These are phyloP conservation scores for Mayetiola destructor DNA, from an alignment of 2,888 invertebrate genomes.

Conservation along the genomic window DNA sequence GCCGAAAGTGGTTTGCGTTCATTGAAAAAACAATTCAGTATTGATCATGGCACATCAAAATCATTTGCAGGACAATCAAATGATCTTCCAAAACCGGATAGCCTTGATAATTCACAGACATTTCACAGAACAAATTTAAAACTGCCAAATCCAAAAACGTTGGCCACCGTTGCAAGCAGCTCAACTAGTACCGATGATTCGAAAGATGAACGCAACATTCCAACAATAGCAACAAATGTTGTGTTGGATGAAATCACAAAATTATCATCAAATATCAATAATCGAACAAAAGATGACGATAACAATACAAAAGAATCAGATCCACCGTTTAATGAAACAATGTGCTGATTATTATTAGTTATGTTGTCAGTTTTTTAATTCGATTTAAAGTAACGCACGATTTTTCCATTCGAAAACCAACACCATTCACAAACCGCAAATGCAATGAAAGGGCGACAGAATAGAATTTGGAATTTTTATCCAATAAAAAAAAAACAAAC, in stretches of 20 bases:
- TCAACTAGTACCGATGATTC: slow-evolving; percentile 36
- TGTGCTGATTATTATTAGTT: slow-evolving; percentile 28
- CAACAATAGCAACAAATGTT: slow-evolving; percentile 33
- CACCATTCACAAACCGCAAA: no score
- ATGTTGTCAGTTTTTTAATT: no score
- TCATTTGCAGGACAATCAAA: neutral
- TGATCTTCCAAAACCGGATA: neutral
- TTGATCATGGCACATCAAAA: slow-evolving; percentile 30
- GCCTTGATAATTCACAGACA: neutral
- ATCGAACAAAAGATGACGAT: slow-evolving; percentile 35
- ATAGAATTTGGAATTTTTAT: no score
- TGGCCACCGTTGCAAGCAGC: slow-evolving; percentile 27
- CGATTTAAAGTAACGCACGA: no score
- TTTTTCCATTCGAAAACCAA: no score
- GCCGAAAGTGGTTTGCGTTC: neutral
- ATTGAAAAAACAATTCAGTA: slow-evolving; percentile 35
- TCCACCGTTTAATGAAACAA: slow-evolving; percentile 35
- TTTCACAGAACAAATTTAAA: slow-evolving; percentile 9
- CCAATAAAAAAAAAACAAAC: no score
- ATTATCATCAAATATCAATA: slow-evolving; percentile 35
- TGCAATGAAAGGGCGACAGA: no score
- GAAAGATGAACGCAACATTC: slow-evolving; percentile 29
- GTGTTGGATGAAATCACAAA: slow-evolving; percentile 37
- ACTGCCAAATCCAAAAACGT: slow-evolving; percentile 17
- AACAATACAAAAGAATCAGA: slow-evolving; percentile 24